Percentiles rank a stretch among this genome's conserved stretches.
Evolutionary conservation across 2,113 vertebrate species (phyloP).

Genomic region (Microtus montanus): DNA sequence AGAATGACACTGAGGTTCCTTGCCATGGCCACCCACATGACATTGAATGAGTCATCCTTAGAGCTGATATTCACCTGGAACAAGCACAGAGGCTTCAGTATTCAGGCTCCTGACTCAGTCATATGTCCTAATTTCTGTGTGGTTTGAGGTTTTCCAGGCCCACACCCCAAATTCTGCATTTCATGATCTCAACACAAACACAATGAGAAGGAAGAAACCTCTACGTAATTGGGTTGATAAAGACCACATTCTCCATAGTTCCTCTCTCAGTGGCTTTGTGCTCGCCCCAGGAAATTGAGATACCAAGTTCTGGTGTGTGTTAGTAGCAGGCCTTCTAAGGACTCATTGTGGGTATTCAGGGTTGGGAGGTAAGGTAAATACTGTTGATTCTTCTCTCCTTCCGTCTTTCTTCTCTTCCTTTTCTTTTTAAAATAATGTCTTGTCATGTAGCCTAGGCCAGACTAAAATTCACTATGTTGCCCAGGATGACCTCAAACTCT

Average conservation of each 20-base stretch:
- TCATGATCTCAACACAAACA: neutral
- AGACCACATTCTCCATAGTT: neutral
- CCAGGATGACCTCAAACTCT: too few species aligned
- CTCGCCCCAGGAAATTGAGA: neutral
- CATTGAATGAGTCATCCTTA: neutral
- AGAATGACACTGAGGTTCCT: neutral
- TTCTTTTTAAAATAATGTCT: neutral
- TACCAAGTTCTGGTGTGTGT: neutral
- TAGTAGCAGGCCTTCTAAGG: accelerated
- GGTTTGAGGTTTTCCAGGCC: neutral
- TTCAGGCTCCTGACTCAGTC: neutral
- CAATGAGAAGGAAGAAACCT: neutral
- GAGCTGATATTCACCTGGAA: accelerated
- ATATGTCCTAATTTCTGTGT: neutral
- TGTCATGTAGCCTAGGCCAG: neutral
- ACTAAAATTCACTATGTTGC: neutral
- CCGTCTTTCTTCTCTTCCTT: too few species aligned
- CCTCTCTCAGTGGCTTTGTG: neutral
- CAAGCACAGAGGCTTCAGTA: neutral
- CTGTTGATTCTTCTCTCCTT: neutral
- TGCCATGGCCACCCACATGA: neutral
- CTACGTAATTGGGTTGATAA: neutral
- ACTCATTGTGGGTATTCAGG: neutral
- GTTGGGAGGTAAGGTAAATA: accelerated
- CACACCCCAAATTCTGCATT: neutral